phyloP scores from a whole-genome alignment of 1,140 invertebrate species.

The Atta texana region DNA sequence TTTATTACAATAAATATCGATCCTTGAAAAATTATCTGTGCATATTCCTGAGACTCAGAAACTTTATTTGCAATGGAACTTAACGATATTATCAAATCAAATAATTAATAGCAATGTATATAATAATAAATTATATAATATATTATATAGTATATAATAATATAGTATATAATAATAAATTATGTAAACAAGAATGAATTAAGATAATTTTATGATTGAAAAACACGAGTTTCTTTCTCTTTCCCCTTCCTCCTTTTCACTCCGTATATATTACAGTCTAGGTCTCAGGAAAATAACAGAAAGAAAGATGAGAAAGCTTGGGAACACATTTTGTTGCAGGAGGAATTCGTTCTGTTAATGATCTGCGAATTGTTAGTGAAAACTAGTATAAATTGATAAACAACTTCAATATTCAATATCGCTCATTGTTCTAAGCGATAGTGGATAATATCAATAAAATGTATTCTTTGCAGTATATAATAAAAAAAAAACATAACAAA shows the following conservation, averaged over 20 bases:
- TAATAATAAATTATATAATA: not conserved
- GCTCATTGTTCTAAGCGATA: constrained; percentile 49
- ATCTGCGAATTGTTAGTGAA: constrained; percentile 41
- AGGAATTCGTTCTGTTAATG: constrained; percentile 27
- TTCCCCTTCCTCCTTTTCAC: not conserved
- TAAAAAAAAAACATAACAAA: not conserved
- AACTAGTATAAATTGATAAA: constrained; percentile 28
- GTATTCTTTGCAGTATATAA: constrained; percentile 35
- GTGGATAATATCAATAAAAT: constrained; percentile 37
- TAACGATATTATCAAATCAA: not conserved
- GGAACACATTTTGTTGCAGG: constrained; percentile 42
- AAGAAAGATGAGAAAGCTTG: constrained; percentile 42
- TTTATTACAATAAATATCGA: constrained; percentile 47
- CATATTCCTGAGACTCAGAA: constrained; percentile 32
- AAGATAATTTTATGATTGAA: not conserved
- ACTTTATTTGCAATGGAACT: not conserved
- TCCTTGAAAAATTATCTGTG: not conserved
- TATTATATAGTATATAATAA: no score
- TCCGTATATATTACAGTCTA: not conserved
- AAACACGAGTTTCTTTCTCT: not conserved
- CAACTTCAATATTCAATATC: constrained; percentile 13
- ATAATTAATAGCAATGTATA: constrained; percentile 14
- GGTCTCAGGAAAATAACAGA: constrained; percentile 40
- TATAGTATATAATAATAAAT: not conserved
- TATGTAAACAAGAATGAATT: not conserved